Evolutionary conservation across 2,888 invertebrate genomes (phyloP).

Genomic region (Rambutsinella grinnellia): DNA sequence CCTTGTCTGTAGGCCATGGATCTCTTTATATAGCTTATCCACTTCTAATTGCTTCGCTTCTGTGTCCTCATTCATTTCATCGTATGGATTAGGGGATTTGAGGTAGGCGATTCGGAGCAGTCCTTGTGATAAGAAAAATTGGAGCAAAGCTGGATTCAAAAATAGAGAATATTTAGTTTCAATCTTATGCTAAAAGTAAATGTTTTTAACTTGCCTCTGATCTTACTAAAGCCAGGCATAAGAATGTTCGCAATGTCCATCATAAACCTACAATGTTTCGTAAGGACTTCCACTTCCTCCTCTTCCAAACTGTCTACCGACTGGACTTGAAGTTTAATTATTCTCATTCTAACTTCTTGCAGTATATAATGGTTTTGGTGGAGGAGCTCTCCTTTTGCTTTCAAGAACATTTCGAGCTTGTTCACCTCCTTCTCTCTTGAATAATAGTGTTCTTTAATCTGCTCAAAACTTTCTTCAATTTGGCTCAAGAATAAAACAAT

Average conservation of each 20-base stretch:
- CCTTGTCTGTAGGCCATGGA: slow-evolving; percentile 40
- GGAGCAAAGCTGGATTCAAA: slow-evolving; percentile 38
- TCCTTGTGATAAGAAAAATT: slow-evolving; percentile 53
- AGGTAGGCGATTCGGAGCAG: slow-evolving; percentile 18
- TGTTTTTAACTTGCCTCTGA: slow-evolving; percentile 35
- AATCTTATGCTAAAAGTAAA: no score
- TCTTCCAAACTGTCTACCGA: slow-evolving; percentile 36
- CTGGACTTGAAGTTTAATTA: slow-evolving; percentile 39
- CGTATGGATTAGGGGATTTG: not conserved
- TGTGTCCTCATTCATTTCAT: slow-evolving; percentile 1
- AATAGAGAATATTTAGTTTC: not conserved
- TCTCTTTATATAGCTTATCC: slow-evolving; percentile 25
- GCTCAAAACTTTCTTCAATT: slow-evolving; percentile 45
- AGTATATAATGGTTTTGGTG: slow-evolving; percentile 56
- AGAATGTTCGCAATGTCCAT: slow-evolving; percentile 53
- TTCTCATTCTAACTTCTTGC: slow-evolving; percentile 48
- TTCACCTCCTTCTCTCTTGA: slow-evolving; percentile 24
- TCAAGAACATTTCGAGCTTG: slow-evolving; percentile 33
- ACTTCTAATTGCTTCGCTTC: no score
- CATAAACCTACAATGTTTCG: slow-evolving; percentile 45
- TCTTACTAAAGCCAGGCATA: slow-evolving; percentile 55
- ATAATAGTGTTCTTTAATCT: slow-evolving; percentile 19
- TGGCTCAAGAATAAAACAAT: slow-evolving; percentile 41
- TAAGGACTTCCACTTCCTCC: slow-evolving; percentile 38
- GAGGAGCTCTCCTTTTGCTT: slow-evolving; percentile 16